Evolutionary conservation across 2,888 invertebrate species (phyloP).

Genomic region (Agonopterix alstromeriana): DNA sequence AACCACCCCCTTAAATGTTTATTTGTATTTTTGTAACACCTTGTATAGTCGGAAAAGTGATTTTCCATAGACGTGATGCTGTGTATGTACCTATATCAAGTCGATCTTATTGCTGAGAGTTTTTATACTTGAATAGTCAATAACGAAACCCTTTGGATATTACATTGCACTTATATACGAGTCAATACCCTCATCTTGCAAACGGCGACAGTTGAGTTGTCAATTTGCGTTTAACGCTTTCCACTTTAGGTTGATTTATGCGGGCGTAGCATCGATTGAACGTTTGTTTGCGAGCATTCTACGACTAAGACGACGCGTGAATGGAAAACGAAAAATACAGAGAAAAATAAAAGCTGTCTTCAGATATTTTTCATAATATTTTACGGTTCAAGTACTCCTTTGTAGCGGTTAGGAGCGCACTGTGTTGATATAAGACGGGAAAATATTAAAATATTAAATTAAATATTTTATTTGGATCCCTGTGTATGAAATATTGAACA

Average conservation of each 20-base stretch:
- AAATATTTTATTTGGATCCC: neutral
- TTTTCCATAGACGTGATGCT: no score
- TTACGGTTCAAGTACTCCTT: no score
- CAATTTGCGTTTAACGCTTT: constrained; percentile 48
- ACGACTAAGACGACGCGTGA: constrained; percentile 11
- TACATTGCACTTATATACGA: constrained; percentile 6
- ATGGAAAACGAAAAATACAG: constrained; percentile 23
- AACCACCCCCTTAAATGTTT: no score
- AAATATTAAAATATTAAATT: no score
- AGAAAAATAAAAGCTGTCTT: constrained; percentile 10
- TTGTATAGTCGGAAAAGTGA: no score
- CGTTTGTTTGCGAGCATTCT: constrained; percentile 23
- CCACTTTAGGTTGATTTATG: constrained; percentile 42
- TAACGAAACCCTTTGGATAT: neutral
- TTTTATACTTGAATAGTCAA: no score
- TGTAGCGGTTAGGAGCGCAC: no score
- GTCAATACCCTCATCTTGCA: constrained; percentile 31
- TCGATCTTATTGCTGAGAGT: no score
- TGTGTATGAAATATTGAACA: neutral
- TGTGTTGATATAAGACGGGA: no score
- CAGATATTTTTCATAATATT: no score
- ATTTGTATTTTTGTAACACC: no score
- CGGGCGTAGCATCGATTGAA: constrained; percentile 32
- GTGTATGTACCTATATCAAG: no score
- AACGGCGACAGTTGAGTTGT: constrained; percentile 41